phyloP scores from a whole-genome alignment of 2,888 invertebrate genomes.

The Halocaridina rubra region DNA sequence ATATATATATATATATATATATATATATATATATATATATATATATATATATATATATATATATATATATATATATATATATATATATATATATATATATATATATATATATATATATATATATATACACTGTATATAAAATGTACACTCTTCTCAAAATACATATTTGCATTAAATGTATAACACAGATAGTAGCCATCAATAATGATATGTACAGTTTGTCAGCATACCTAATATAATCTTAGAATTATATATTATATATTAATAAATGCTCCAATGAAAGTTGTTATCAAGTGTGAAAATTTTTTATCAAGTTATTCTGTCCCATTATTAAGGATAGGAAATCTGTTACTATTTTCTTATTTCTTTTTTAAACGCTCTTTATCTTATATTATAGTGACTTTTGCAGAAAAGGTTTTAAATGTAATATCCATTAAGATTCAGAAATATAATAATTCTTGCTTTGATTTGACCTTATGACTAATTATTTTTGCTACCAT shows the following conservation, averaged over 20 bases:
- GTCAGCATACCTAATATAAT: not conserved
- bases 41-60: slow-evolving; percentile 28
- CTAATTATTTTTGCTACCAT: no score
- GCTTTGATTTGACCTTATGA: no score
- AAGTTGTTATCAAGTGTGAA: not conserved
- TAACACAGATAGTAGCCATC: not conserved
- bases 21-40: no score
- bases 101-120: not conserved
- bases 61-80: not conserved
- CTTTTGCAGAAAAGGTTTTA: no score
- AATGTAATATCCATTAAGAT: no score
- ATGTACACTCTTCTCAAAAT: no score
- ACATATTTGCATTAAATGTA: not conserved
- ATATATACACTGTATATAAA: not conserved
- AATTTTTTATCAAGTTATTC: not conserved
- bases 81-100: not conserved
- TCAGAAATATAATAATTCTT: no score
- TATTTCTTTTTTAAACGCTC: no score
- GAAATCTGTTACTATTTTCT: no score
- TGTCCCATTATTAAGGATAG: no score
- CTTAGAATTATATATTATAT: not conserved
- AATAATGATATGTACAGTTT: not conserved
- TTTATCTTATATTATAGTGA: no score
- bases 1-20: no score
- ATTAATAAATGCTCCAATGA: not conserved